Evolutionary conservation across 2,888 invertebrate species (phyloP), one percentile per base, ranked within the genome.

Genomic region (Xanthostigma xanthostigma): DNA sequence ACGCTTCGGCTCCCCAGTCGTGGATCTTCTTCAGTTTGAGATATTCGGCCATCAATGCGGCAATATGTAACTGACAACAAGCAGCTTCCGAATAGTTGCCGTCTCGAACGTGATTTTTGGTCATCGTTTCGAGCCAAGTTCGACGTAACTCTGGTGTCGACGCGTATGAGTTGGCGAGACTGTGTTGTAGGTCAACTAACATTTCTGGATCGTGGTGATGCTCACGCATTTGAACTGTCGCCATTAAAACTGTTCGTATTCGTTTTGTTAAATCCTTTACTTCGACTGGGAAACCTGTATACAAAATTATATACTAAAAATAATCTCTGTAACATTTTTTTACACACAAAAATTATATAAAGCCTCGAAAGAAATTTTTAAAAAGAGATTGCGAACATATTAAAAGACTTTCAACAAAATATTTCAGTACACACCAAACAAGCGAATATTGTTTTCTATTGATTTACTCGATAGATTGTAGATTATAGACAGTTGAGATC

Each of bases 101-200:
- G 60, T 88, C 82, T 51, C 84, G 72, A 8, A 80, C 78, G 62
- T 94, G 92, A 64, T 90, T 85, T 59, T 80, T 78, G 11, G 94
- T 90, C 78, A 96, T 87, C 2, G 90, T 89, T 56, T 93, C 85
- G n/a, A 96, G 78, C 94, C 94, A 94, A 0, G 94, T 95, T 65
- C 91, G 89, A 1, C 96, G 72, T 50, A 96, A 71, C 58, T 95
- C 91, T 0, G 96, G 95, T 0, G 94, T 95, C 38, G 92, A 92
- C 41, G 94, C 90, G 60, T 91, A 91, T 0, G 91, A 91, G 65
- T 90, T 91, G 3, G 94, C 94, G 53, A 95, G 67, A 51, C 91
- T 88, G 64, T 92, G 86, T 64, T 94, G 93, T 50, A 95, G 69
- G 66, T 94, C 94, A 0, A 92, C 81, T 53, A 93, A 66, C 71